Evolutionary conservation across 2,113 vertebrate species (phyloP).

Genomic region (Cyanoliseus patagonus): DNA sequence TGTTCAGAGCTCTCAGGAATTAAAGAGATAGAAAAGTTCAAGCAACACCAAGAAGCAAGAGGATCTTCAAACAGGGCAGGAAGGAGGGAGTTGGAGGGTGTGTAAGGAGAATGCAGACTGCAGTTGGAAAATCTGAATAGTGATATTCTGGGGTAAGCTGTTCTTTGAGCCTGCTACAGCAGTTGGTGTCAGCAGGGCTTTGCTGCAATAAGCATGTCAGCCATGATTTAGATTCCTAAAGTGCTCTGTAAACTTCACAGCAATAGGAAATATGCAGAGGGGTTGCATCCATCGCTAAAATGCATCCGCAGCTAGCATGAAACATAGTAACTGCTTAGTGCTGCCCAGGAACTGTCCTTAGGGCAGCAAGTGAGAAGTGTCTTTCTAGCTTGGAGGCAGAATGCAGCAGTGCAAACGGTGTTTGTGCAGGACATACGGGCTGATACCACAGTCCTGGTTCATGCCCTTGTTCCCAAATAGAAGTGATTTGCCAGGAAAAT

Average conservation of each 20-base stretch:
- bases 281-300: neutral
- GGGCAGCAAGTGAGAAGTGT: neutral
- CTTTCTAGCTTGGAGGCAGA: neutral
- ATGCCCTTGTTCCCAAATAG: rapidly evolving
- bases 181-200: neutral
- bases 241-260: neutral
- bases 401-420: rapidly evolving
- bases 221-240: neutral
- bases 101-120: neutral
- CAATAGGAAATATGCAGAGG: neutral
- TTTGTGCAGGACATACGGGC: neutral
- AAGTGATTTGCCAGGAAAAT: neutral
- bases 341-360: neutral
- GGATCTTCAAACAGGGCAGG: neutral
- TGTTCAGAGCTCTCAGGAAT: neutral
- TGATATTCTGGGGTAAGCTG: neutral
- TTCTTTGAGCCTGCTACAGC: neutral
- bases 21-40: neutral
- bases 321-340: neutral
- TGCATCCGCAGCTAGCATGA: neutral
- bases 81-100: neutral
- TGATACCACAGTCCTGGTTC: neutral
- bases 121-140: neutral
- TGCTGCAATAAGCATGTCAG: neutral
- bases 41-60: neutral